Conservation (phyloP, 2,113 vertebrate species). For the Pygoscelis adeliae region DNA sequence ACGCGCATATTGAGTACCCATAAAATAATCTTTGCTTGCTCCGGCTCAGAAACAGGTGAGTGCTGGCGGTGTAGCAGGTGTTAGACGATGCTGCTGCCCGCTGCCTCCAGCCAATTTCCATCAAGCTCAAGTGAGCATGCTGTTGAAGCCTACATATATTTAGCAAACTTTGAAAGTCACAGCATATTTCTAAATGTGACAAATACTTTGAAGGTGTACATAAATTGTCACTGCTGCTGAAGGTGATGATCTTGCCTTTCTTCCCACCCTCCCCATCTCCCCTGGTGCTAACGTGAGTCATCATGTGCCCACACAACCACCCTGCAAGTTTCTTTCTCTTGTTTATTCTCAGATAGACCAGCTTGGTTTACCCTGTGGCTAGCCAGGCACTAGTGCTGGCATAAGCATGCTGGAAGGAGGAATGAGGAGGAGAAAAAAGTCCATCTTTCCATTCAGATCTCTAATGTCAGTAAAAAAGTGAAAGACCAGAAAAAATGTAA, state of each 20-base stretch:
- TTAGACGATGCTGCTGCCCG: neutral
- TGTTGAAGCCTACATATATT: neutral
- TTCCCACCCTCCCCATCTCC: neutral
- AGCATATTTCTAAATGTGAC: neutral
- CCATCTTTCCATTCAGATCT: neutral
- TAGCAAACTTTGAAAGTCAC: neutral
- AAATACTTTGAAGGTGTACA: neutral
- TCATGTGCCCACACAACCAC: neutral
- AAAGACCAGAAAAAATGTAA: neutral
- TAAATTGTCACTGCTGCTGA: neutral
- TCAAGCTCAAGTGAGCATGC: neutral
- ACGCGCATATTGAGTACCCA: neutral
- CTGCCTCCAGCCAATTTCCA: neutral
- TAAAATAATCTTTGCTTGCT: neutral
- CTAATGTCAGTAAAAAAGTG: neutral
- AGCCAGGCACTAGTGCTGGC: neutral
- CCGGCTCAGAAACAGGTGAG: neutral
- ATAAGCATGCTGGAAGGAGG: neutral
- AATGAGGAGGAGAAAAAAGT: neutral
- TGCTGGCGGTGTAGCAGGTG: neutral
- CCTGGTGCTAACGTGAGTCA: rapidly evolving
- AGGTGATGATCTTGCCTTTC: neutral
- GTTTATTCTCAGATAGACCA: neutral
- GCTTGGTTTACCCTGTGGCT: neutral
- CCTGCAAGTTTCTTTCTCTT: neutral